Evolutionary conservation across 2,888 invertebrate species (phyloP), one percentile per base, ranked within the genome.

Genomic region (Agonopterix alstromeriana): DNA sequence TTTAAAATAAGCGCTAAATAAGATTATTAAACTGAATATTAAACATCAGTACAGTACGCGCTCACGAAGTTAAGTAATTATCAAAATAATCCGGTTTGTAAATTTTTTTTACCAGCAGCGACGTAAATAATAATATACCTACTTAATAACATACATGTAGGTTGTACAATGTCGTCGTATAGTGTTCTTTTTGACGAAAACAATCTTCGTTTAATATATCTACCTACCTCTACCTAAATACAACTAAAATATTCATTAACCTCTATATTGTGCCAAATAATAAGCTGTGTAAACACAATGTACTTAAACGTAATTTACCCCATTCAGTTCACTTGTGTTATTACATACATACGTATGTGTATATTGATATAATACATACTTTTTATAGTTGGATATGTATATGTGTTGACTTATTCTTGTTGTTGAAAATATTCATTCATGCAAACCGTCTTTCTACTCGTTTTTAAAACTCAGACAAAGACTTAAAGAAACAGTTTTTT

Each of bases 251-350:
- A 41, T 60, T 11, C 10, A 42, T 42, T 57, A 53, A 45, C 48
- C 11, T 49, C 45, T 49, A 48, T 49, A 54, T 53, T 56, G 54
- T 56, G 49, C 48, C 48, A 42, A 59, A 58, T 56, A 60, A 53
- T 59, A 60, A 63, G 54, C 61, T 63, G 61, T 56, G 43, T 47
- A 63, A 62, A 65, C 49, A 62, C 35, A 46, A 47, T 43, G 47
- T 46, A 27, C 27, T 27, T 27, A 27, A 43, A 36, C 42, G 35
- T 46, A 27, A 46, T 36, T 47, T 35, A 40, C 36, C 14, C 14
- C 14, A 49, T 43, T 47, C 43, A 47, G 12, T 10, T 14, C 17
- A 10, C 10, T 10, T 47, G 36, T 47, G 5, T 36, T n/a, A 14
- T 14, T 12, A 14, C 36, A 36, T 11, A 36, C 36, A 45, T 36